Base-by-base conservation (phyloP, 2,113 vertebrate species). In the Stigmatopora argus region DNA sequence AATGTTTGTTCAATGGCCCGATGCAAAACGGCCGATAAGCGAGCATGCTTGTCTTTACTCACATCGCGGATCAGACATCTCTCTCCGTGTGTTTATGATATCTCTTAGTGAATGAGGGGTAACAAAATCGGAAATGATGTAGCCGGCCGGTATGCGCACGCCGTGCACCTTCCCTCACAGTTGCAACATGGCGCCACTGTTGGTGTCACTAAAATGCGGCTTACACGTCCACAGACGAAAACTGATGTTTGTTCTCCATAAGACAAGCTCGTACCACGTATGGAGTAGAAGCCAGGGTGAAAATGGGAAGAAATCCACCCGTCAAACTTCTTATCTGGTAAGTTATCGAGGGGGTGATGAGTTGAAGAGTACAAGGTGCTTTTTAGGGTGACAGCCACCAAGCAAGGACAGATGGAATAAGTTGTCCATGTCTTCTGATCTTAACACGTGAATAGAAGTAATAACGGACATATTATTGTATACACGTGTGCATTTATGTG, bases 161-260 rank as follows among this genome's bases (percentile, higher is more conserved):
- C 2, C 57, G 53, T 14, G n/a, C 61, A 69, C 59, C 66, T 71
- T 69, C 78, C 48, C 67, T 53, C 38, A 56, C 58, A 4, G 12
- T 18, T 61, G 7, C 71, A 91, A 88, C 86, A 92, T 92, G 92
- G 90, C 90, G 89, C 80, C 79, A 75, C 82, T 91, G 71, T 84
- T 90, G 75, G 60, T 52, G 12, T 68, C 78, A 51, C 67, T 88
- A 5, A 82, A 89, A 72, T 89, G 88, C 70, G 81, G 86, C 52
- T 67, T 85, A 58, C 65, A 85, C 79, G 34, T 89, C 19, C 90
- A 92, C 64, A 89, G 64, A 64, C 75, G 86, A 56, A 89, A 86
- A 73, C 31, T 91, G 18, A 80, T 81, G 0, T 26, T 82, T 56
- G 74, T 92, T 5, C 71, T 92, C 8, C 84, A 83, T 38, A 84